These are phyloP conservation scores for Gonatopus flavifemur DNA, from an alignment of 1,140 invertebrate species.

Conservation along the genomic window DNA sequence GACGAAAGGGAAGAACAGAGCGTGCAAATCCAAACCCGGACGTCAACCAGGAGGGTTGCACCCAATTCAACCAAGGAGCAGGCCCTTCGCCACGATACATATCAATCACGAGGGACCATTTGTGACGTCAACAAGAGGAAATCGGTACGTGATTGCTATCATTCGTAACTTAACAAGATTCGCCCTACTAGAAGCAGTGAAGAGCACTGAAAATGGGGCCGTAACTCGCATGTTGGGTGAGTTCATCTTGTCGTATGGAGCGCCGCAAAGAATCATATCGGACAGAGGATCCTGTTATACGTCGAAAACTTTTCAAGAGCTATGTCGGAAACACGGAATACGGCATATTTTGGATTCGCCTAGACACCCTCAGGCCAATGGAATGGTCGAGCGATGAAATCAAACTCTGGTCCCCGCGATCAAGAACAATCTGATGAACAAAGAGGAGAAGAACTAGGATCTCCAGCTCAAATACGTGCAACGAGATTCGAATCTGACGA, in stretches of 20 bases:
- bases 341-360: constrained; percentile 29
- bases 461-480: constrained; percentile 2
- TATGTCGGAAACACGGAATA: constrained; percentile 26
- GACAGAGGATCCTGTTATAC: background rate
- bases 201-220: background rate
- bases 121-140: background rate
- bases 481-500: constrained; percentile 14
- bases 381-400: constrained; percentile 20
- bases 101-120: constrained; percentile 19
- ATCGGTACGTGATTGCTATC: background rate
- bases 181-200: background rate
- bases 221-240: background rate
- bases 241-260: background rate
- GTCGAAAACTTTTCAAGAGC: constrained; percentile 6
- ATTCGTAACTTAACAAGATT: constrained; percentile 2
- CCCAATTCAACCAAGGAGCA: constrained; percentile 13
- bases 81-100: constrained; percentile 17
- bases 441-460: constrained; percentile 11
- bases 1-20: too few species aligned
- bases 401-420: constrained; percentile 14
- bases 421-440: background rate
- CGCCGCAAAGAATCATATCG: background rate
- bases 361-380: constrained; percentile 29
- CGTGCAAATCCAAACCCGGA: constrained; percentile 16
- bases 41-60: constrained; percentile 11